Evolutionary conservation across 2,888 invertebrate species (phyloP).

Genomic region (Nephrotoma appendiculata): DNA sequence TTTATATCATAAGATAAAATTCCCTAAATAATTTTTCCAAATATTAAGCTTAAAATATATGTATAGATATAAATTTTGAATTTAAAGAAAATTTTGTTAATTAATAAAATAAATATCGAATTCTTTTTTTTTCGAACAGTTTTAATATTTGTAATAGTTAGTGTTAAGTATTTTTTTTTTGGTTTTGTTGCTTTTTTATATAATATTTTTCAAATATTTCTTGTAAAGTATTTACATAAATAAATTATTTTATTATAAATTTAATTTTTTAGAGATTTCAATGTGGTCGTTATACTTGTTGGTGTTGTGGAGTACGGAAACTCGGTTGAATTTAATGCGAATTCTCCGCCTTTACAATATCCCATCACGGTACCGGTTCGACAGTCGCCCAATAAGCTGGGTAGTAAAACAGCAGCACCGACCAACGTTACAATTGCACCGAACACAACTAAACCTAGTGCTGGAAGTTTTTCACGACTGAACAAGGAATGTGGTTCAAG

Average conservation of each 20-base stretch:
- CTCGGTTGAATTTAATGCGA: slow-evolving; percentile 7
- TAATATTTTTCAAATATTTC: not conserved
- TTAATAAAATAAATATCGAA: not conserved
- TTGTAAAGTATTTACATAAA: not conserved
- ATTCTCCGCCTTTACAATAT: slow-evolving; percentile 23
- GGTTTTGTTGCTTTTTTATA: not conserved
- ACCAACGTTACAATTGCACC: slow-evolving; percentile 36
- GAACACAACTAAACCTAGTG: slow-evolving; percentile 51
- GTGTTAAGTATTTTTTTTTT: not conserved
- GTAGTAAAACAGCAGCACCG: slow-evolving; percentile 27
- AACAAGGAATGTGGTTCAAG: slow-evolving; percentile 55
- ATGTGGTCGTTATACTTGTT: not conserved
- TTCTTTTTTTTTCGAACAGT: not conserved
- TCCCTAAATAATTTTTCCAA: not conserved
- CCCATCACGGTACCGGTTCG: slow-evolving; percentile 30
- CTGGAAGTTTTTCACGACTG: slow-evolving; percentile 52
- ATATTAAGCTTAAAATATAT: not conserved
- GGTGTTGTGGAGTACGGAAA: not conserved
- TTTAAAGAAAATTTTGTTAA: not conserved
- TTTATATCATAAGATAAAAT: not conserved
- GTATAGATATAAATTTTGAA: not conserved
- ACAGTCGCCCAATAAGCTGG: slow-evolving; percentile 29
- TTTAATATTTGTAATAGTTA: not conserved
- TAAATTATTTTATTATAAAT: not conserved
- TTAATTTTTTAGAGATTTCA: not conserved